These are phyloP conservation scores for Nipponia nippon DNA, from an alignment of 2,113 vertebrate species.

Conservation along the genomic window DNA sequence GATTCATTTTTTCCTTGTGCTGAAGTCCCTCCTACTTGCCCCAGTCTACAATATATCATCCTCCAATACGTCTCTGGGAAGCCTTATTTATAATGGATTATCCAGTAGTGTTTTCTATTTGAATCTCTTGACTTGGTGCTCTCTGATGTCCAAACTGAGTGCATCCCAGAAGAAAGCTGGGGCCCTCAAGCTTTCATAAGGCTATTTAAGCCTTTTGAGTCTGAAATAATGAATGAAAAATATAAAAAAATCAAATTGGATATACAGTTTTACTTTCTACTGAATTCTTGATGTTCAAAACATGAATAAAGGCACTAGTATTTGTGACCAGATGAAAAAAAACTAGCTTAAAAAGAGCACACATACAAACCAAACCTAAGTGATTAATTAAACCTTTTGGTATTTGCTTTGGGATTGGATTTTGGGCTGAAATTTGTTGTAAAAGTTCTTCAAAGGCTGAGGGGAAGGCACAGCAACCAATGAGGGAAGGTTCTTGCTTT, in stretches of 20 bases:
- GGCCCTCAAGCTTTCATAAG: neutral
- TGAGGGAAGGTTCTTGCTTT: neutral
- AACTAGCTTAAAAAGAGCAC: neutral
- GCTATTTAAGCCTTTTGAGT: neutral
- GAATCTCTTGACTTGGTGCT: neutral
- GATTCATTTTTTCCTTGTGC: neutral
- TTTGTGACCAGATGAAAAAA: neutral
- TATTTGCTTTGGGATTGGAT: neutral
- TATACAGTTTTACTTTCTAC: neutral
- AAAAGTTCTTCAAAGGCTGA: neutral
- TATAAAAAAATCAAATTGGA: neutral
- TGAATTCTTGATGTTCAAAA: neutral
- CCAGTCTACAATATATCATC: neutral
- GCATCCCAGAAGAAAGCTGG: neutral
- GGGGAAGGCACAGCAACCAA: neutral
- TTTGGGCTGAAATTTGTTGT: neutral
- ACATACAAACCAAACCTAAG: neutral
- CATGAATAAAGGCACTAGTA: neutral
- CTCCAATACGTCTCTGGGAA: neutral
- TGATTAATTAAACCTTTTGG: neutral
- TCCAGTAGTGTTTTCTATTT: neutral
- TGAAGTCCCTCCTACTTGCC: neutral
- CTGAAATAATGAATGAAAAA: neutral
- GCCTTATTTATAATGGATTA: neutral
- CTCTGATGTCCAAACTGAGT: neutral